Percentiles rank a stretch among this genome's conserved stretches.
phyloP scores from a whole-genome alignment of 2,113 vertebrate genomes.

The Sciurus niger region DNA sequence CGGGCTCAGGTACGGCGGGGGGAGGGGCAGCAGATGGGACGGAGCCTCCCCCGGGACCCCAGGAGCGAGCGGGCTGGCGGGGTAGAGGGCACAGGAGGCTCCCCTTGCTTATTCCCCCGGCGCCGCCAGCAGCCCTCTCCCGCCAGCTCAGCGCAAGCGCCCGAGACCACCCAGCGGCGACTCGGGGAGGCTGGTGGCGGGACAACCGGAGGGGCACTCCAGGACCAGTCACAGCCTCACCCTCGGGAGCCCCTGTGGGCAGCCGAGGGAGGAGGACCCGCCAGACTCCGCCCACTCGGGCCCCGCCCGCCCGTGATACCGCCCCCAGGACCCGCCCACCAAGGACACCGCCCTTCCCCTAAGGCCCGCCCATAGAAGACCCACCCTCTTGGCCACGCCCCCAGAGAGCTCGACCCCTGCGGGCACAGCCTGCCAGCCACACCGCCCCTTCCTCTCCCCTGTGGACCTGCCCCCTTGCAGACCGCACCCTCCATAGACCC shows the following conservation, averaged over 20 bases:
- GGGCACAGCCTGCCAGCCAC: background rate
- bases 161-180: no score
- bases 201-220: no score
- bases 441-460: background rate
- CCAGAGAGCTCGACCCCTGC: background rate
- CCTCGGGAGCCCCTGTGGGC: background rate
- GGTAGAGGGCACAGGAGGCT: background rate
- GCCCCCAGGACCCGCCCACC: background rate
- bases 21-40: background rate
- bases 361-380: no score
- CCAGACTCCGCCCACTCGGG: background rate
- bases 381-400: no score
- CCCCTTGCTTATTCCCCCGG: no score
- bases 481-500: background rate
- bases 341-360: no score
- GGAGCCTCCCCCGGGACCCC: background rate
- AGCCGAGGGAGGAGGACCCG: background rate
- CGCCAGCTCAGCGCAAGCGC: no score
- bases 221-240: background rate
- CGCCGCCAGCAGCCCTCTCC: background rate
- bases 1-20: background rate
- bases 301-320: background rate
- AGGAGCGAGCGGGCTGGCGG: background rate
- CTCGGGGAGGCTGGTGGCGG: background rate
- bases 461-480: background rate